Conservation (phyloP, 2,888 invertebrate genomes). For the Synanthedon myopaeformis region DNA sequence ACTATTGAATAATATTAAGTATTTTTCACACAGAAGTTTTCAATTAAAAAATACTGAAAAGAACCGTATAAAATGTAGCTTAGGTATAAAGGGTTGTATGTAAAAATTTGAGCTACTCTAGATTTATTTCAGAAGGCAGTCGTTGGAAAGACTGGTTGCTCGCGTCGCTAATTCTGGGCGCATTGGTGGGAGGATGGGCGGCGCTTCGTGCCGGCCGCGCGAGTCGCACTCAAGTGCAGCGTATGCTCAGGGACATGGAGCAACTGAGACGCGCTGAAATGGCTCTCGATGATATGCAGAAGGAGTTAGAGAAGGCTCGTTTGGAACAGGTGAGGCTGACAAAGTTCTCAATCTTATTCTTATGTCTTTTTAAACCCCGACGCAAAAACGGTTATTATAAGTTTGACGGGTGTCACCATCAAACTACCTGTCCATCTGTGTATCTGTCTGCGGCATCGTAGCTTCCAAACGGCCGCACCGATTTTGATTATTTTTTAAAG, state of each 20-base stretch:
- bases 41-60: no score
- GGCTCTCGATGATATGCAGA: constrained; percentile 86
- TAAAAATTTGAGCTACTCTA: no score
- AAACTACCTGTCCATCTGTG: no score
- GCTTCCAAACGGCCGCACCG: no score
- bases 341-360: background rate
- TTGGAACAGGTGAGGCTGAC: constrained; percentile 71
- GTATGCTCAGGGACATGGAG: constrained; percentile 96
- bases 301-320: constrained; percentile 84
- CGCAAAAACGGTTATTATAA: background rate
- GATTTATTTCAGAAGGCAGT: constrained; percentile 73
- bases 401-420: no score
- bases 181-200: constrained; percentile 91
- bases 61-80: no score
- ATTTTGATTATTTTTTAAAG: no score
- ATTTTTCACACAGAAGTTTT: no score
- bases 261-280: constrained; percentile 90
- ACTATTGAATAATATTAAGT: no score
- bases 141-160: constrained; percentile 92
- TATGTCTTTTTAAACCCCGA: background rate
- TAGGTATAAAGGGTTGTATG: no score
- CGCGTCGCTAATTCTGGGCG: constrained; percentile 84
- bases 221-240: constrained; percentile 85
- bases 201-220: constrained; percentile 91
- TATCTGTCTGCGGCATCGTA: no score